Evolutionary conservation across 2,888 invertebrate genomes (phyloP).

Genomic region (Pardosa pseudoannulata): DNA sequence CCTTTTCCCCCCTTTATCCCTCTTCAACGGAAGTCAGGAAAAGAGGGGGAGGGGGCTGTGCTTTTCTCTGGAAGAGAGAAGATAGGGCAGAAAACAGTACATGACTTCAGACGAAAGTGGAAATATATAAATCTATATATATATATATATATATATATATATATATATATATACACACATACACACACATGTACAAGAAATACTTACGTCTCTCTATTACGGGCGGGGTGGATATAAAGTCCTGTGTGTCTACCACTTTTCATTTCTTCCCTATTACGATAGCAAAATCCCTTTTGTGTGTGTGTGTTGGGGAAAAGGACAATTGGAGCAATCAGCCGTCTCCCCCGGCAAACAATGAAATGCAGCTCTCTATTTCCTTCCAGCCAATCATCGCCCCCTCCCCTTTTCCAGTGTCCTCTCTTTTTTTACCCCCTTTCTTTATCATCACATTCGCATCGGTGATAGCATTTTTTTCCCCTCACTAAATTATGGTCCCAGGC

Average conservation of each 20-base stretch:
- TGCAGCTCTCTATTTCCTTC: background rate
- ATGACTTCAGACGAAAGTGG: background rate
- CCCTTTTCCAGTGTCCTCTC: background rate
- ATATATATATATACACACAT: no score
- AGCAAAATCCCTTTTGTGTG: background rate
- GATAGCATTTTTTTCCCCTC: background rate
- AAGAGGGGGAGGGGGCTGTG: background rate
- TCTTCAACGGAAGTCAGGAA: background rate
- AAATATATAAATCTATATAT: no score
- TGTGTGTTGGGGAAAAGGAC: conserved; percentile 2
- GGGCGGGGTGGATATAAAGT: background rate
- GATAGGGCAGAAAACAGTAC: background rate
- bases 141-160: background rate
- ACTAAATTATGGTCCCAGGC: background rate
- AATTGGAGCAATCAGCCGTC: conserved; percentile 1
- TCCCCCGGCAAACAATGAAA: conserved; percentile 5
- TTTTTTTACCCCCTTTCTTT: no score
- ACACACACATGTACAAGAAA: no score
- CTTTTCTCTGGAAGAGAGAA: background rate
- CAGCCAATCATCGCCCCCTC: background rate
- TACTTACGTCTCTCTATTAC: background rate
- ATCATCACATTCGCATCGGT: background rate
- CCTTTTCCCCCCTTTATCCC: background rate
- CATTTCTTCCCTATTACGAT: background rate
- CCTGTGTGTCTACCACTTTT: background rate